Evolutionary conservation across 2,113 vertebrate species (phyloP).

Genomic region (Gasterosteus nipponicus): DNA sequence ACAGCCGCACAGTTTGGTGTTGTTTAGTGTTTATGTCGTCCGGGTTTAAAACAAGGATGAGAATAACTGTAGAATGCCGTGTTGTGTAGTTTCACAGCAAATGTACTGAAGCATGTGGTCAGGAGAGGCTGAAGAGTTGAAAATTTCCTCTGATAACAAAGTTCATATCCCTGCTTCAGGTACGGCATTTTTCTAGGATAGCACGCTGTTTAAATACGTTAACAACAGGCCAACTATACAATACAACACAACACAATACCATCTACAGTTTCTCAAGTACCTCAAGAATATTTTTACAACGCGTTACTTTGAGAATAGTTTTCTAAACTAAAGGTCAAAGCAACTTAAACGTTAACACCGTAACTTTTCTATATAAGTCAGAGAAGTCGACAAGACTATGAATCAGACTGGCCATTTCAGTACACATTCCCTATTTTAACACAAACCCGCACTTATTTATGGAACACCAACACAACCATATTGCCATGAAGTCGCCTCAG

Average conservation of each 20-base stretch:
- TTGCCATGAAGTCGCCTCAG: not conserved
- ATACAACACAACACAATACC: not conserved
- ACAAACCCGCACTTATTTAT: too few species aligned
- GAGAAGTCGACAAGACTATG: not conserved
- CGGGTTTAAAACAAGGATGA: constrained; percentile 56
- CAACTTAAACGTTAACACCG: not conserved
- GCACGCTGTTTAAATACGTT: not conserved
- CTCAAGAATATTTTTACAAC: not conserved
- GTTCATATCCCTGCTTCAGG: not conserved
- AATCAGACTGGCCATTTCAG: not conserved
- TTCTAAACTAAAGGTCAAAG: not conserved
- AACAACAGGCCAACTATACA: not conserved
- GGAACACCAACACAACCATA: not conserved
- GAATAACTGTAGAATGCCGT: constrained; percentile 44
- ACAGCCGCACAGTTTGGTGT: constrained; percentile 53
- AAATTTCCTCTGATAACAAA: not conserved
- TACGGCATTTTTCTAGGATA: not conserved
- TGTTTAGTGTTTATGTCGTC: constrained; percentile 60
- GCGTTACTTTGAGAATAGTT: not conserved
- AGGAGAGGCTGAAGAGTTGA: not conserved
- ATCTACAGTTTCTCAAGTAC: too few species aligned
- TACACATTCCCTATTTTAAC: not conserved
- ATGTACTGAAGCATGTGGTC: constrained; percentile 16
- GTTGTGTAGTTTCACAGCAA: constrained; percentile 35
- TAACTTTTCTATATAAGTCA: not conserved